Percentiles rank a stretch among this genome's conserved stretches.
Conservation (phyloP, 2,113 vertebrate species). For the Paracanthobrama guichenoti region DNA sequence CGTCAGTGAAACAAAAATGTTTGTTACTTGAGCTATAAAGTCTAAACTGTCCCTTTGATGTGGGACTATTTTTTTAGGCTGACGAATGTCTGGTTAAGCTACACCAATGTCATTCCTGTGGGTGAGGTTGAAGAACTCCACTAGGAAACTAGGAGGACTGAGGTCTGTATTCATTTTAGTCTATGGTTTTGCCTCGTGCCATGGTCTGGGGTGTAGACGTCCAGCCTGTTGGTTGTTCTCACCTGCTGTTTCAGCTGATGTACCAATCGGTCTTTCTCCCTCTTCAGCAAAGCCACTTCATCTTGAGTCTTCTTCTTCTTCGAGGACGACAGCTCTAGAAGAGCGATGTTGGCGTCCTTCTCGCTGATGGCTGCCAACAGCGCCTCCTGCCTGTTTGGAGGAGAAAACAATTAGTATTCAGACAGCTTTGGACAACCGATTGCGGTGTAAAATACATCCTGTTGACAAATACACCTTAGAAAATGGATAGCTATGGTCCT, state of each 20-base stretch:
- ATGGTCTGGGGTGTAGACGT: background rate
- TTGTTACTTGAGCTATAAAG: constrained; percentile 13
- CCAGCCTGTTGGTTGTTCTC: background rate
- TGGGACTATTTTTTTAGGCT: constrained; percentile 23
- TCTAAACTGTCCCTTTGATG: constrained; percentile 13
- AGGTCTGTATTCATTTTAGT: constrained; percentile 22
- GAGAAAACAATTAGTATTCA: constrained; percentile 9
- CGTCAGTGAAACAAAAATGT: constrained; percentile 5
- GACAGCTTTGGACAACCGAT: background rate
- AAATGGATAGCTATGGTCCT: no score
- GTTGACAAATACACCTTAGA: background rate
- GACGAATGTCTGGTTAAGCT: constrained; percentile 13
- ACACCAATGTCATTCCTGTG: constrained; percentile 27
- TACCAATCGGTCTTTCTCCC: constrained; percentile 93
- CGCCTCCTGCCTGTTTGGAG: constrained; percentile 87
- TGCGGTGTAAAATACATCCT: background rate
- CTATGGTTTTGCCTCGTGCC: constrained; percentile 31
- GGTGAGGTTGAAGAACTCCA: background rate
- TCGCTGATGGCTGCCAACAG: constrained; percentile 97
- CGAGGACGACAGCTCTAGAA: constrained; percentile 94
- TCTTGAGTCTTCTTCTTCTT: constrained; percentile 98
- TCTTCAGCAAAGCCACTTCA: constrained; percentile 90
- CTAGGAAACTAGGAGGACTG: constrained; percentile 28
- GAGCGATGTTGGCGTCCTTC: constrained; percentile 97
- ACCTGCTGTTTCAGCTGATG: constrained; percentile 99